Percentiles rank a stretch among this genome's conserved stretches.
Evolutionary conservation across 2,113 vertebrate species (phyloP).

Genomic region (Centropristis striata): DNA sequence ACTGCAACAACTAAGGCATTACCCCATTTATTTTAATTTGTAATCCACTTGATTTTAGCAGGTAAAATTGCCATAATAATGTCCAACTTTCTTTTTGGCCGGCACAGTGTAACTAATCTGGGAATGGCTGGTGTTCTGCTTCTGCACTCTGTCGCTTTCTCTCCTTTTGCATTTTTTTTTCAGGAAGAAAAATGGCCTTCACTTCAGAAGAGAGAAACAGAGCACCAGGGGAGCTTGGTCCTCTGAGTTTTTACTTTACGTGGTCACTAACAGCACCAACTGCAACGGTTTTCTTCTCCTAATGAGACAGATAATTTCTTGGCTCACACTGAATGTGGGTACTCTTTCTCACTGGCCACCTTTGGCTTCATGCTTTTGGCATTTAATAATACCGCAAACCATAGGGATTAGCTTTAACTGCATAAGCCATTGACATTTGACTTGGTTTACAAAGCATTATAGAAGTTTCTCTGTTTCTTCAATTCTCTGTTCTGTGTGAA

Average conservation of each 20-base stretch:
- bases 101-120: conserved; percentile 56
- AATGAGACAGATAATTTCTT: conserved; percentile 75
- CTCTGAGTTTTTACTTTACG: conserved; percentile 20
- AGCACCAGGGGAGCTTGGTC: conserved; percentile 4
- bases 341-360: conserved; percentile 58
- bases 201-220: conserved; percentile 38
- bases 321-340: conserved; percentile 55
- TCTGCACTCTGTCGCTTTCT: conserved; percentile 37
- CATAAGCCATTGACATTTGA: conserved; percentile 64
- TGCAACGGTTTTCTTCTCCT: conserved; percentile 55
- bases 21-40: conserved; percentile 68
- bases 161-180: conserved; percentile 46
- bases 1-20: conserved; percentile 58
- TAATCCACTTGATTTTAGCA: conserved; percentile 64
- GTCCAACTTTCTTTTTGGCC: conserved; percentile 62
- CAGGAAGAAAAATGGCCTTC: conserved; percentile 56
- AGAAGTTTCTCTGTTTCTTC: conserved; percentile 43
- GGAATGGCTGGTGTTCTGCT: conserved; percentile 42
- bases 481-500: conserved; percentile 29
- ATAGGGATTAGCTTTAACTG: conserved; percentile 71
- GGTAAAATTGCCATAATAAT: conserved; percentile 58
- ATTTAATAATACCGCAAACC: conserved; percentile 70
- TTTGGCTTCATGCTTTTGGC: conserved; percentile 54
- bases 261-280: conserved; percentile 41
- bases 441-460: conserved; percentile 60